phyloP scores from a whole-genome alignment of 1,140 invertebrate species.

The Trigoniulus corallinus region DNA sequence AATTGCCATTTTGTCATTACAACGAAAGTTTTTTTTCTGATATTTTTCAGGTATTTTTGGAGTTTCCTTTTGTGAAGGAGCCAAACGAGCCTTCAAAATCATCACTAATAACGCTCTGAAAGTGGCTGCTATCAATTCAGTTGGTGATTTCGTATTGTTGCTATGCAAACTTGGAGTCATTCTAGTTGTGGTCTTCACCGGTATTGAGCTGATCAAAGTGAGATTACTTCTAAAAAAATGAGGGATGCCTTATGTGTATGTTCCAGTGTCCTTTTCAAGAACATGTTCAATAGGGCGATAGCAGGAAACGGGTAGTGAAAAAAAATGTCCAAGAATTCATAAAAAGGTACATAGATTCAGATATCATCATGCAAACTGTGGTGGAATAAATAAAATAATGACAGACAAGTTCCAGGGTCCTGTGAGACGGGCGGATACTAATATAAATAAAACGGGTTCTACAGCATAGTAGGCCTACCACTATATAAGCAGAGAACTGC shows the following conservation, averaged over 20 bases:
- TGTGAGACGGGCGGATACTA: too few species aligned
- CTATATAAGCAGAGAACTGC: too few species aligned
- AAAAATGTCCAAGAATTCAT: too few species aligned
- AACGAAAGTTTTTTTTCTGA: too few species aligned
- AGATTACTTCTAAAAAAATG: neutral
- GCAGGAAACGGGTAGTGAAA: neutral
- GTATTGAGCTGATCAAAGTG: conserved; percentile 43
- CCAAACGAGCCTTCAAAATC: conserved; percentile 56
- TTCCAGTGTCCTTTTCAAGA: neutral
- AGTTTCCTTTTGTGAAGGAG: conserved; percentile 44
- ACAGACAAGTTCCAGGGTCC: too few species aligned
- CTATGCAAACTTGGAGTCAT: conserved; percentile 74
- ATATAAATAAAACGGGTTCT: too few species aligned
- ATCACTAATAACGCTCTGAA: conserved; percentile 66
- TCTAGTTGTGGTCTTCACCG: conserved; percentile 53
- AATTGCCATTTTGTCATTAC: conserved; percentile 6
- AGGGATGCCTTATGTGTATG: too few species aligned
- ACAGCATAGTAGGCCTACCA: too few species aligned
- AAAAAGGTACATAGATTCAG: too few species aligned
- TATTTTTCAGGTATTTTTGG: conserved; percentile 51
- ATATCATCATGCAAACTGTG: too few species aligned
- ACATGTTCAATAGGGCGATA: too few species aligned
- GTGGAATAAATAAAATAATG: too few species aligned
- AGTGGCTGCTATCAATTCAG: conserved; percentile 78
- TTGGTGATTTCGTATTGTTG: conserved; percentile 88